phyloP scores from a whole-genome alignment of 2,888 invertebrate genomes.

The Limnephilus lunatus region DNA sequence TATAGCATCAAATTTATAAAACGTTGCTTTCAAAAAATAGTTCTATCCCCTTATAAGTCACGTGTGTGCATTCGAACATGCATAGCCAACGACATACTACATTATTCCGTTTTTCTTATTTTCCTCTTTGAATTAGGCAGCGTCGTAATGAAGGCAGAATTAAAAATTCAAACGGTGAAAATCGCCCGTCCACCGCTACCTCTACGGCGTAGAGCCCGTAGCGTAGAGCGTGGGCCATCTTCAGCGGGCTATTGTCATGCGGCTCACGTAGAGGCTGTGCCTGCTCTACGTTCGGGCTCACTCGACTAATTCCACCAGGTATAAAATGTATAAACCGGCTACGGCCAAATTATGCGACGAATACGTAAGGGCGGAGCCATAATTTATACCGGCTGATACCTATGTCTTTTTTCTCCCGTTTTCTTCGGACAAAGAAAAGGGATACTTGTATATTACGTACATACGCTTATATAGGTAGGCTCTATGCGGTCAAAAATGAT shows the following conservation, averaged over 20 bases:
- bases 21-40: background rate
- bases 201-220: slow-evolving; percentile 38
- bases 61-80: background rate
- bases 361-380: slow-evolving; percentile 61
- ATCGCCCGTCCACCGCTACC: slow-evolving; percentile 25
- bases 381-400: slow-evolving; percentile 60
- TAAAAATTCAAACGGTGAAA: slow-evolving; percentile 52
- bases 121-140: background rate
- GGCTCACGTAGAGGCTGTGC: slow-evolving; percentile 57
- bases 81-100: background rate
- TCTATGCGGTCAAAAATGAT: slow-evolving; percentile 43
- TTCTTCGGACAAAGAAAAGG: slow-evolving; percentile 40
- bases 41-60: background rate
- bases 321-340: slow-evolving; percentile 27
- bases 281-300: slow-evolving; percentile 28
- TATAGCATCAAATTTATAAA: background rate
- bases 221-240: background rate
- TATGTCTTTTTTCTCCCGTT: slow-evolving; percentile 39
- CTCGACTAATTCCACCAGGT: slow-evolving; percentile 63
- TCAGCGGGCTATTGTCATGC: slow-evolving; percentile 58
- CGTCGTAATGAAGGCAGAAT: slow-evolving; percentile 35
- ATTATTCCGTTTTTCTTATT: background rate
- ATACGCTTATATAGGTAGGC: background rate
- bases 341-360: slow-evolving; percentile 63
- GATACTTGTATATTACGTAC: background rate